Conservation (phyloP, 2,888 invertebrate genomes). For the Tiliacea citrago region DNA sequence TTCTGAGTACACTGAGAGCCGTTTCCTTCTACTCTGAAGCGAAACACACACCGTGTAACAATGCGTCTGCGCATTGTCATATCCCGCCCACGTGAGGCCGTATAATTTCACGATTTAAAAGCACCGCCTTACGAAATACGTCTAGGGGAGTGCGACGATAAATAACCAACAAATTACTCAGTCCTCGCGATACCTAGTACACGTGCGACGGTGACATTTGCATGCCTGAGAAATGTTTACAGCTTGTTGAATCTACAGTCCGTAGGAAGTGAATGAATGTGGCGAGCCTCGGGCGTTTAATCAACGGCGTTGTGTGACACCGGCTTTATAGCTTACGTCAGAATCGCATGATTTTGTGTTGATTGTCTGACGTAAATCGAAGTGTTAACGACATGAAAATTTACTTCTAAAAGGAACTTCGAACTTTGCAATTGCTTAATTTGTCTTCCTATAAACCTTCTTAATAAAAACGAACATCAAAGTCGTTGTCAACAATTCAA, state of each 20-base stretch:
- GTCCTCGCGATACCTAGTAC: conserved; percentile 77
- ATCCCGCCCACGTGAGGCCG: conserved; percentile 84
- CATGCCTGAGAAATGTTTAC: conserved; percentile 84
- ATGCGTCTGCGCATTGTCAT: conserved; percentile 86
- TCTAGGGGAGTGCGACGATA: conserved; percentile 81
- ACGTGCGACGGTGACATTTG: conserved; percentile 84
- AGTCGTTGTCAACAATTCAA: conserved; percentile 35
- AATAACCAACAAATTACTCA: conserved; percentile 88
- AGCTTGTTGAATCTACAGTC: conserved; percentile 68
- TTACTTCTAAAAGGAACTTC: conserved; percentile 9
- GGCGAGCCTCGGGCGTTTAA: conserved; percentile 66
- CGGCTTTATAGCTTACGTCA: conserved; percentile 46
- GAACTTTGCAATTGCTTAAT: conserved; percentile 4
- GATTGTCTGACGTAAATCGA: conserved; percentile 5
- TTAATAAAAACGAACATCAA: conserved; percentile 18
- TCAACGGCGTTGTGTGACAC: conserved; percentile 64
- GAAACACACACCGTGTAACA: conserved; percentile 65
- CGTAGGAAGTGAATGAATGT: conserved; percentile 69
- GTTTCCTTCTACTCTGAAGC: conserved; percentile 41
- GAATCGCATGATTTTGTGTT: conserved; percentile 23
- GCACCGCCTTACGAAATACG: conserved; percentile 85
- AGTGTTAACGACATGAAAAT: conserved; percentile 10
- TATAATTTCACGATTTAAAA: conserved; percentile 88
- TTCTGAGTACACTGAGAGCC: conserved; percentile 18
- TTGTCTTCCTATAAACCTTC: conserved; percentile 26